A percentile compares a stretch with the other conserved stretches of the same genome.
These are phyloP conservation scores for Nasonia oneida DNA, from an alignment of 2,888 invertebrate species.

Conservation along the genomic window DNA sequence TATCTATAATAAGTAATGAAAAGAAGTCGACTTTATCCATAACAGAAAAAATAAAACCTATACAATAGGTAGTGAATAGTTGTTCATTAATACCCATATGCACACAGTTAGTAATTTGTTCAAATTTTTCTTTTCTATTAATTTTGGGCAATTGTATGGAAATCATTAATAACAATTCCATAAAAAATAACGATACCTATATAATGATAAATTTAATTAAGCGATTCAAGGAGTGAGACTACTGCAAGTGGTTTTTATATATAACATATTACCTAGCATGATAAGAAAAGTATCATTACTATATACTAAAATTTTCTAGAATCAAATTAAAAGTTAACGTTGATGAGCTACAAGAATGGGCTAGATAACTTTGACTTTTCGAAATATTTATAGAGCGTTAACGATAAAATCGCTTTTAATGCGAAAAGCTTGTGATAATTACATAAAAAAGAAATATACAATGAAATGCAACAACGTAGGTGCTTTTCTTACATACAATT, in stretches of 20 bases:
- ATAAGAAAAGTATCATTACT: slow-evolving; percentile 34
- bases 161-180: slow-evolving; percentile 14
- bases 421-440: slow-evolving; percentile 58
- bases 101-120: not conserved
- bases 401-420: slow-evolving; percentile 46
- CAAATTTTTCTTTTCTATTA: slow-evolving; percentile 1
- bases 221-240: not conserved
- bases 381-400: slow-evolving; percentile 55
- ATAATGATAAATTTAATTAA: slow-evolving; percentile 3
- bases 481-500: slow-evolving; percentile 29
- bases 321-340: slow-evolving; percentile 33
- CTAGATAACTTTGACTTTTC: slow-evolving; percentile 53
- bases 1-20: not conserved
- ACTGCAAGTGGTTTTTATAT: slow-evolving; percentile 45
- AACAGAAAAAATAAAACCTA: not conserved
- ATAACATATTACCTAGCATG: slow-evolving; percentile 19
- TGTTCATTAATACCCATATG: not conserved
- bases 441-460: slow-evolving; percentile 21
- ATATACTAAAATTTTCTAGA: slow-evolving; percentile 29
- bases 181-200: not conserved
- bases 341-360: slow-evolving; percentile 28
- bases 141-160: not conserved
- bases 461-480: slow-evolving; percentile 13
- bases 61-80: not conserved
- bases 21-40: not conserved